These are phyloP conservation scores for Tetranychus piercei DNA, from an alignment of 2,888 invertebrate species.

Conservation along the genomic window DNA sequence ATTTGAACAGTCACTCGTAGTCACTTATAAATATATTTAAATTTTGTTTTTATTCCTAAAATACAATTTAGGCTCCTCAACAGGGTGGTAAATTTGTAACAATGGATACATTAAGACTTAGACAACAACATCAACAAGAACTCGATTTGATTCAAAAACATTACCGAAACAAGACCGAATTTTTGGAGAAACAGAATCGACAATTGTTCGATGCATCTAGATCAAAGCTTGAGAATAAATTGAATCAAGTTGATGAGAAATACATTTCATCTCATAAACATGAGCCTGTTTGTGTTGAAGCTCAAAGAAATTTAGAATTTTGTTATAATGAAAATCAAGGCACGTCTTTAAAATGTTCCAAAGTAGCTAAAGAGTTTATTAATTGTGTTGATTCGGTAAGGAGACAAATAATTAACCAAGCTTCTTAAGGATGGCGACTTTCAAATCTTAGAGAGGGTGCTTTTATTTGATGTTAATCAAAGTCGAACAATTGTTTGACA, in stretches of 20 bases:
- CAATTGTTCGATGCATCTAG: slow-evolving; percentile 20
- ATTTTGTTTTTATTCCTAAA: background rate
- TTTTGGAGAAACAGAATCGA: slow-evolving; percentile 23
- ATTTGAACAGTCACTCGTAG: background rate
- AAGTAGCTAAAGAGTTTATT: slow-evolving; percentile 24
- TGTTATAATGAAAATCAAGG: slow-evolving; percentile 24
- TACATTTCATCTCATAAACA: slow-evolving; percentile 20
- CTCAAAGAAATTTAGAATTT: slow-evolving; percentile 19
- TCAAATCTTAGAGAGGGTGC: background rate
- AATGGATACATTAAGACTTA: slow-evolving; percentile 2
- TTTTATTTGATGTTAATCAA: too few relatives aligned
- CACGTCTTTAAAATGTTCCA: slow-evolving; percentile 24
- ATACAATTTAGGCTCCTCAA: background rate
- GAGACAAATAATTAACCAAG: slow-evolving; percentile 10
- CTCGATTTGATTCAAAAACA: slow-evolving; percentile 16
- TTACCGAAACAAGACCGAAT: slow-evolving; percentile 20
- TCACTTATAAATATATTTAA: background rate
- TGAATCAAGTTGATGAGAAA: slow-evolving; percentile 23
- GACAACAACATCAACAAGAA: background rate
- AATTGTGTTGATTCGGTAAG: slow-evolving; percentile 24
- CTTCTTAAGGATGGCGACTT: background rate
- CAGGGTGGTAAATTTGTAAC: background rate
- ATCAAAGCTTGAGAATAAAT: slow-evolving; percentile 19
- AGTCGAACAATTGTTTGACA: too few relatives aligned
- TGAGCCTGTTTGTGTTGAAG: slow-evolving; percentile 25